phyloP scores from a whole-genome alignment of 2,797 vertebrate species.

The Coregonus sp. region DNA sequence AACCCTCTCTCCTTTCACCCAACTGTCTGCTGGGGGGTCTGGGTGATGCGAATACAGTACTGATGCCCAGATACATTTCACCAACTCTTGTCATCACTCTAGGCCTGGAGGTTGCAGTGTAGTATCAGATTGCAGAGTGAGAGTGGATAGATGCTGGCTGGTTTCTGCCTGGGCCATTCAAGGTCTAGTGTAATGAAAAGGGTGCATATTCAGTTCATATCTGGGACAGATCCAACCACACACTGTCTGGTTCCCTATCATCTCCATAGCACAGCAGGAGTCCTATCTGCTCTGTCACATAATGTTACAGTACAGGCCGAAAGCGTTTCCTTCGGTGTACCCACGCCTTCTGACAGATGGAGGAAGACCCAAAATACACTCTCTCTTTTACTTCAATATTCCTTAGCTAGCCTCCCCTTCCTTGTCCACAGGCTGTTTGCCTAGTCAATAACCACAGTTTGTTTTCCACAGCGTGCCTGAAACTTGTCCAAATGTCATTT shows the following conservation, averaged over 20 bases:
- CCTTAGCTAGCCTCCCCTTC: neutral
- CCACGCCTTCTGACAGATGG: neutral
- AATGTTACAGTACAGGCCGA: neutral
- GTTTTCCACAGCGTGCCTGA: neutral
- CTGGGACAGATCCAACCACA: neutral
- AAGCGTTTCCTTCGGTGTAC: neutral
- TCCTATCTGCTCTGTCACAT: neutral
- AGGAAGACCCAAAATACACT: slow-evolving; percentile 1
- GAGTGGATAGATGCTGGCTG: neutral
- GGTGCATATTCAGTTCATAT: neutral
- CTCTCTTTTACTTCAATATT: neutral
- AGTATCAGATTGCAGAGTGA: neutral
- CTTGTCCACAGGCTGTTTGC: neutral
- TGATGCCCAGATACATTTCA: slow-evolving; percentile 39
- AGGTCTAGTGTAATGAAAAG: neutral
- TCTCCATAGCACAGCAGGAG: neutral
- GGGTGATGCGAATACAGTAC: slow-evolving; percentile 11
- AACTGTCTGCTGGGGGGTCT: slow-evolving; percentile 29
- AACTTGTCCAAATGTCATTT: neutral
- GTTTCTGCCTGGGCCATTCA: neutral
- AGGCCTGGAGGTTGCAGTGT: neutral
- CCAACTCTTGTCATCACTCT: slow-evolving; percentile 36
- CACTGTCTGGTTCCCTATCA: neutral
- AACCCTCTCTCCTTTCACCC: slow-evolving; percentile 53
- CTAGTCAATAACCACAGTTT: neutral